These are phyloP conservation scores for Pipistrellus nathusii DNA, from an alignment of 2,797 vertebrate genomes.

Conservation along the genomic window DNA sequence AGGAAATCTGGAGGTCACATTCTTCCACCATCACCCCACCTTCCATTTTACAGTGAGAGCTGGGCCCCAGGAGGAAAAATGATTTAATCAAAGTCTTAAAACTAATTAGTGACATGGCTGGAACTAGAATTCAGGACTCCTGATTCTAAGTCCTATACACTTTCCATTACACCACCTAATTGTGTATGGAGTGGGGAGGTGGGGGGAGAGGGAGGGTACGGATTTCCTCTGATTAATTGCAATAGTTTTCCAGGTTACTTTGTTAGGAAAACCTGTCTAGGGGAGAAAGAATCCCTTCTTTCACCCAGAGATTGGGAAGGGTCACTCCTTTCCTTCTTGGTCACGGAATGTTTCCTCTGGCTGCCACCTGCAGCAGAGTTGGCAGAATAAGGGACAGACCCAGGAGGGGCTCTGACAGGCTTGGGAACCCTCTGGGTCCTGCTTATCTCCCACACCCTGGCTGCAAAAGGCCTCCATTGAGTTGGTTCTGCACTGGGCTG, in stretches of 20 bases:
- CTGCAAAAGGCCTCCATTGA: constrained; percentile 82
- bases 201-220: constrained; percentile 67
- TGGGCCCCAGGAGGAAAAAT: constrained; percentile 67
- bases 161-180: constrained; percentile 84
- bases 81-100: constrained; percentile 64
- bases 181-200: constrained; percentile 73
- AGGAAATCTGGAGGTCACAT: constrained; percentile 49
- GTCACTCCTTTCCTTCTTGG: neutral
- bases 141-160: constrained; percentile 66
- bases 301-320: constrained; percentile 23
- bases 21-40: neutral
- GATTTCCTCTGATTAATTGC: constrained; percentile 82
- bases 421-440: constrained; percentile 56
- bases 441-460: constrained; percentile 80
- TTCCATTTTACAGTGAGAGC: constrained; percentile 46
- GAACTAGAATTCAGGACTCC: constrained; percentile 67
- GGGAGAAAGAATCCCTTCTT: constrained; percentile 57
- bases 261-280: constrained; percentile 77
- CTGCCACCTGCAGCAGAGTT: constrained; percentile 62
- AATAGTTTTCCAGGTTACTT: constrained; percentile 81
- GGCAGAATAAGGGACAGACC: neutral
- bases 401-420: constrained; percentile 30
- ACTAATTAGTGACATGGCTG: constrained; percentile 49
- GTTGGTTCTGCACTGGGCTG: constrained; percentile 65
- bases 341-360: neutral